Base-by-base conservation (phyloP, 2,888 invertebrate species). In the Ophion obscuratus region DNA sequence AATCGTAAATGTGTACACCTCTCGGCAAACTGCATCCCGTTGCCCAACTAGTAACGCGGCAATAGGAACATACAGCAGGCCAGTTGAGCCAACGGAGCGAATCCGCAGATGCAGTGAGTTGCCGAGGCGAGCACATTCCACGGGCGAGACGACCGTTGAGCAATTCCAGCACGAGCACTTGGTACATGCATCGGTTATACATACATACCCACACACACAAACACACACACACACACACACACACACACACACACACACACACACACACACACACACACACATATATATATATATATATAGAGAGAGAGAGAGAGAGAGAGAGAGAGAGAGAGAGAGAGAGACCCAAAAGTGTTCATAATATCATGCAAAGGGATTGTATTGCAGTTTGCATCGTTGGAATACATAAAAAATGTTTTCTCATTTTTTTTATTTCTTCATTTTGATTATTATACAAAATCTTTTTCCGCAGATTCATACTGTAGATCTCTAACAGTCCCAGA, bases 21-120 rank as follows among this genome's bases (percentile, higher is more conserved):
- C 81, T 76, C 81, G 77, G 59, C 73, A 70, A 74, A 80, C 68
- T 71, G 53, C 76, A 81, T 73, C 78, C 81, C 84, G 66, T 86
- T 85, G 80, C 83, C 57, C 71, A 85, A 83, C 83, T 77, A 53
- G 61, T 73, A 47, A 59, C 57, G 66, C 70, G 24, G 53, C 40
- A 31, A 47, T 36, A 64, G 44, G 27, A 83, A 75, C 67, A 83
- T 44, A 75, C 77, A 66, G 70, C 87, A 82, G 78, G 82, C 84
- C 82, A 81, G 85, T 89, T 87, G 71, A 86, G 86, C 75, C 87
- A 86, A 68, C 85, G 83, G 74, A 88, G 87, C 87, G 86, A 87
- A 88, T 87, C 82, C 73, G 79, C 83, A 57, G 87, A 88, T 87
- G 81, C 80, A 83, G 75, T 74, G 84, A 87, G 81, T 84, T 83